Evolutionary conservation across 2,888 invertebrate species (phyloP), one percentile per base, ranked within the genome.

Genomic region (Dynastes grantii): DNA sequence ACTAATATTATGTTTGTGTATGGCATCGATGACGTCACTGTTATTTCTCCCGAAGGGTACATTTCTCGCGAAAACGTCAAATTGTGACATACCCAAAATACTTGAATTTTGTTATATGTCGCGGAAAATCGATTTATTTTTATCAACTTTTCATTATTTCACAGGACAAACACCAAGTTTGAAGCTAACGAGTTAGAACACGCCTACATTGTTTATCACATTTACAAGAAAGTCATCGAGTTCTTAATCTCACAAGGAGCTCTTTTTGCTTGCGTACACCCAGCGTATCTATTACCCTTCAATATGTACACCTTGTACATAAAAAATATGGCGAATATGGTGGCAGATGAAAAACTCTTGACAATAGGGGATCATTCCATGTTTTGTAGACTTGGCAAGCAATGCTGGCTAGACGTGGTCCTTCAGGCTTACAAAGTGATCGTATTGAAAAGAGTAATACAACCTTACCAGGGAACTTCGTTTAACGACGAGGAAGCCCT

Each of bases 381-480:
- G 4, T 88, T 87, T 77, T 77, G 83, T 53, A 80, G 83, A 1
- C 83, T 87, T 5, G 87, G 87, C 67, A 89, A 87, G 77, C 89
- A 89, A 82, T 89, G 90, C 80, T 93, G 93, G 93, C 83, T 93
- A 22, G 93, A 93, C 84, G 87, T 93, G 51, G 88, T 92, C 82
- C 85, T 93, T 76, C 92, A 93, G 86, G 91, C 90, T 63, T 93
- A 91, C 83, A 93, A 92, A 87, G 90, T 90, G 29, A 90, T 92
- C 64, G 86, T 92, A 8, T 68, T 71, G 13, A 76, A 71, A 22
- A 76, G 80, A 53, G 32, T 80, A n/a, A 51, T 77, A 1, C 5
- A 9, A 1, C 61, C 49, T 11, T 16, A 22, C 6, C 32, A 63
- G 5, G n/a, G 37, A 13, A 32, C 2, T 73, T 5, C 16, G n/a